phyloP scores from a whole-genome alignment of 2,888 invertebrate genomes.

The Rhyacophila evoluta region DNA sequence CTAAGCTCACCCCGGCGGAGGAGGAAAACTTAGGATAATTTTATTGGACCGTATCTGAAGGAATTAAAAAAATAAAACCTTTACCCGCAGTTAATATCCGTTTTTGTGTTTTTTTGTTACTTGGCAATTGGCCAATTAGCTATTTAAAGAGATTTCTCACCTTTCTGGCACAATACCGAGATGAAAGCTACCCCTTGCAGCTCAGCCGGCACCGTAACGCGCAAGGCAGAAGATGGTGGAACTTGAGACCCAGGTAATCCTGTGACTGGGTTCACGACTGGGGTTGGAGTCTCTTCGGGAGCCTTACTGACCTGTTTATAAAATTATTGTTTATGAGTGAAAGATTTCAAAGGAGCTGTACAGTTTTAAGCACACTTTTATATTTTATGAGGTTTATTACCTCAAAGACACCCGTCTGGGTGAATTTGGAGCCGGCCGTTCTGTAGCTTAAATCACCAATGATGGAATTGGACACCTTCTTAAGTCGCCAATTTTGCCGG shows the following conservation, averaged over 20 bases:
- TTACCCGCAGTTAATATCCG: too few relatives aligned
- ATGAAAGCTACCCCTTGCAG: slow-evolving; percentile 96
- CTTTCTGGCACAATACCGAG: slow-evolving; percentile 94
- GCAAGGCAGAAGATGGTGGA: slow-evolving; percentile 80
- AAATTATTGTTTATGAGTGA: too few relatives aligned
- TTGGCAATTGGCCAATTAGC: too few relatives aligned
- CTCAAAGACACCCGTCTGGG: slow-evolving; percentile 95
- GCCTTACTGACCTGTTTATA: slow-evolving; percentile 78
- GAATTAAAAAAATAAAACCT: too few relatives aligned
- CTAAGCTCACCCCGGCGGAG: too few relatives aligned
- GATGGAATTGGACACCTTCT: slow-evolving; percentile 94
- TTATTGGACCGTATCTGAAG: too few relatives aligned
- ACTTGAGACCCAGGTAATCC: slow-evolving; percentile 60
- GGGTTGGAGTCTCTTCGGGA: slow-evolving; percentile 78
- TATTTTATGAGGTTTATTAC: too few relatives aligned
- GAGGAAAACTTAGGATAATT: too few relatives aligned
- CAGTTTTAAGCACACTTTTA: too few relatives aligned
- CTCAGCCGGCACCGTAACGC: slow-evolving; percentile 94
- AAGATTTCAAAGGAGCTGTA: too few relatives aligned
- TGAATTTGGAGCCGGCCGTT: slow-evolving; percentile 94
- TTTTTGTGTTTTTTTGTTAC: too few relatives aligned
- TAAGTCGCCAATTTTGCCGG: slow-evolving; percentile 95
- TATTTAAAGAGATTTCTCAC: too few relatives aligned
- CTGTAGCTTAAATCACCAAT: slow-evolving; percentile 96
- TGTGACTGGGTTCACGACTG: slow-evolving; percentile 62